Conservation (phyloP, 1,140 invertebrate genomes). For the Diabrotica undecimpunctata region DNA sequence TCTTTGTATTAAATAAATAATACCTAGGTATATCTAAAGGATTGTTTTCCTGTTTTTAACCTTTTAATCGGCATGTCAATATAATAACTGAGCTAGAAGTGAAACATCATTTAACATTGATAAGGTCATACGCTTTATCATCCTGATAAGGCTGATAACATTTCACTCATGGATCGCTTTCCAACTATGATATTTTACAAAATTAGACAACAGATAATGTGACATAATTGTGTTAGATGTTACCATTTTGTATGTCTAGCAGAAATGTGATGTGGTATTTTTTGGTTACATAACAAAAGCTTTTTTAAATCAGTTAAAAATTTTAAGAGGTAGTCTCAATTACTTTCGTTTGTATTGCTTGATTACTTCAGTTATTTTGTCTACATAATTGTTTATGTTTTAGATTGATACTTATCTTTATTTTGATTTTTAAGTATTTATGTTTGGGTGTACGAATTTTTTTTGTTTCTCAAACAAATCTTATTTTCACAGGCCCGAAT, state of each 20-base stretch:
- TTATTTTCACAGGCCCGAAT: slow-evolving; percentile 56
- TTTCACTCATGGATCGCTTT: background rate
- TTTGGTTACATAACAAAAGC: background rate
- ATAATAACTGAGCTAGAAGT: background rate
- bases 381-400: background rate
- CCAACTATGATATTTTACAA: background rate
- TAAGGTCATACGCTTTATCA: background rate
- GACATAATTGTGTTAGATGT: background rate
- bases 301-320: background rate
- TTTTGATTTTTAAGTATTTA: background rate
- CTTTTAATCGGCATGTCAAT: background rate
- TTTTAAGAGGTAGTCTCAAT: no score
- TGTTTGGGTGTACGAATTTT: background rate
- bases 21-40: background rate
- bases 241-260: background rate
- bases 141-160: background rate
- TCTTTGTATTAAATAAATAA: background rate
- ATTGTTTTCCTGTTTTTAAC: background rate
- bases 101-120: background rate
- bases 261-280: background rate
- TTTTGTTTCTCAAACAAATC: slow-evolving; percentile 23
- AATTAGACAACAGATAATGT: background rate
- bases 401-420: background rate
- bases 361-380: background rate
- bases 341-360: no score